Conservation (phyloP, 2,888 invertebrate genomes). For the Auanema sp. region DNA sequence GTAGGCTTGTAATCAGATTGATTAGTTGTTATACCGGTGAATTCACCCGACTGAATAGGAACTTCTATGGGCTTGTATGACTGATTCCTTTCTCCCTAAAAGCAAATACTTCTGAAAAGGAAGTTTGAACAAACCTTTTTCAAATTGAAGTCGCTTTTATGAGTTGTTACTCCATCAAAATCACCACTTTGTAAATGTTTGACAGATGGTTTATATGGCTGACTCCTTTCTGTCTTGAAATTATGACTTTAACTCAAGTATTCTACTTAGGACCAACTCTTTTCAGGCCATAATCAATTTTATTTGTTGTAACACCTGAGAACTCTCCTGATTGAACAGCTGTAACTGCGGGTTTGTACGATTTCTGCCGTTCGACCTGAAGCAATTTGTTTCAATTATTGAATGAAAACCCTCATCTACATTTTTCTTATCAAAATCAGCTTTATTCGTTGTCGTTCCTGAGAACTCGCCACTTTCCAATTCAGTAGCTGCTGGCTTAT, state of each 20-base stretch:
- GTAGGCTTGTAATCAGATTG: constrained; percentile 23
- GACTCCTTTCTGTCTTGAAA: constrained; percentile 5
- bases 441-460: constrained; percentile 12
- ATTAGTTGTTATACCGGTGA: constrained; percentile 24
- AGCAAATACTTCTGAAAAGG: neutral
- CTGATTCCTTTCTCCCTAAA: neutral
- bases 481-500: neutral
- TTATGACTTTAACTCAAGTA: neutral
- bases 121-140: constrained; percentile 8
- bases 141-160: constrained; percentile 19
- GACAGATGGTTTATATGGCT: constrained; percentile 1
- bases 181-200: constrained; percentile 16
- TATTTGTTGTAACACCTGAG: constrained; percentile 12
- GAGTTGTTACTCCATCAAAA: constrained; percentile 17
- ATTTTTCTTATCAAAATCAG: constrained; percentile 21
- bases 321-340: constrained; percentile 9
- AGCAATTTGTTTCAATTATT: no score
- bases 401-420: neutral
- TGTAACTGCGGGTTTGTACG: constrained; percentile 1
- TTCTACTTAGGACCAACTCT: constrained; percentile 1
- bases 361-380: constrained; percentile 10
- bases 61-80: neutral
- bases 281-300: constrained; percentile 21
- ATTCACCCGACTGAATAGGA: constrained; percentile 19
- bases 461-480: constrained; percentile 6